Evolutionary conservation across 2,797 vertebrate species (phyloP), one percentile per base, ranked within the genome.

Genomic region (Coregonus ussuriensis): DNA sequence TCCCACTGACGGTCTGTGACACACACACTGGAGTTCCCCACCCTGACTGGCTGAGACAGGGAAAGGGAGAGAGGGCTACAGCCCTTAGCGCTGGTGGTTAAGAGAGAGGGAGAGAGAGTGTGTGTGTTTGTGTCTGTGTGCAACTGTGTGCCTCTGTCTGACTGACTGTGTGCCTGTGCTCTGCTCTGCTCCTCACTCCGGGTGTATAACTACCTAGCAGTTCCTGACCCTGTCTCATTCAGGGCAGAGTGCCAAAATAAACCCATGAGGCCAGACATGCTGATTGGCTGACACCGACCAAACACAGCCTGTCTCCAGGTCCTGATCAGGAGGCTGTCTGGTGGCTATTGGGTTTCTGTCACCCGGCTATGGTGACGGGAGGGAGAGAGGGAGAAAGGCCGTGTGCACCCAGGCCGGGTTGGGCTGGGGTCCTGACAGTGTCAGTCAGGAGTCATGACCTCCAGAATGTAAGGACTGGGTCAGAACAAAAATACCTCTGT

Each of bases 321-420:
- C 70, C n/a, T 14, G 71, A 66, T 75, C 54, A n/a, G 72, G 37
- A 66, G 41, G 41, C 76, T 80, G 72, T 84, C 74, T 25, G 63
- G 71, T 78, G 80, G 51, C 74, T 81, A 76, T 85, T 69, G 51
- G 52, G 71, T 82, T 82, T 74, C 7, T 68, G 70, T 62, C 70
- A 77, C 79, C 77, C 72, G 63, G 52, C 70, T 79, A 67, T 47
- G 56, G 33, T 75, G 76, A 80, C 77, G 77, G 81, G 71, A 33
- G 31, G 31, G 31, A 3, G 31, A 9, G 41, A 73, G 72, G 71
- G 62, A 77, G 80, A n/a, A 15, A 56, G 54, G 16, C 4, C 4
- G 54, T 18, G 15, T 56, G 54, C 54, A 56, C 15, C 54, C 54
- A 56, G 54, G 15, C 54, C 2, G 4, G 14, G 18, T n/a, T 18